phyloP scores from a whole-genome alignment of 2,888 invertebrate species.

The Heliconius charithonia region DNA sequence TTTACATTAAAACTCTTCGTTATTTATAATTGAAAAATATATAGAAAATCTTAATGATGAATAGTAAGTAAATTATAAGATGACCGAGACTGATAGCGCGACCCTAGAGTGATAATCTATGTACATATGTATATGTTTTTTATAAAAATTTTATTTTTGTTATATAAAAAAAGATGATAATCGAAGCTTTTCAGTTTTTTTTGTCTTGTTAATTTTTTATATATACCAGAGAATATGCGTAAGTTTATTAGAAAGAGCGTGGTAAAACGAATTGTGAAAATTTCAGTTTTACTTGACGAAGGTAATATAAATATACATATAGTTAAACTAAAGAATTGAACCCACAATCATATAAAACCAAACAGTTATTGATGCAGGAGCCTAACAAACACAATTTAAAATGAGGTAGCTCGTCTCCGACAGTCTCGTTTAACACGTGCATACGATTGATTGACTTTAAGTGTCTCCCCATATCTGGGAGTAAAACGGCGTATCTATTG shows the following conservation, averaged over 20 bases:
- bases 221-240: background rate
- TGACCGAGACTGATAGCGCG: conserved; percentile 30
- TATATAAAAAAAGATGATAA: background rate
- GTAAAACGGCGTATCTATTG: background rate
- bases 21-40: background rate
- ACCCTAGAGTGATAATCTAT: conserved; percentile 35
- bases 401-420: background rate
- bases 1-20: background rate
- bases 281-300: too few species aligned
- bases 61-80: conserved; percentile 35
- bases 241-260: background rate
- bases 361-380: background rate
- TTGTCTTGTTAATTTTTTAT: background rate
- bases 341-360: too few species aligned
- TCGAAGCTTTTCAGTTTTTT: background rate
- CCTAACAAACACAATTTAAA: background rate
- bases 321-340: background rate
- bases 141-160: background rate
- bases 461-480: conserved; percentile 2
- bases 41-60: conserved; percentile 14
- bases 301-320: background rate
- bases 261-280: background rate
- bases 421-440: conserved; percentile 1
- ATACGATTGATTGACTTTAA: conserved; percentile 4
- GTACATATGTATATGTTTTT: conserved; percentile 17